phyloP scores from a whole-genome alignment of 2,888 invertebrate species.

The Cephus nigrinus region DNA sequence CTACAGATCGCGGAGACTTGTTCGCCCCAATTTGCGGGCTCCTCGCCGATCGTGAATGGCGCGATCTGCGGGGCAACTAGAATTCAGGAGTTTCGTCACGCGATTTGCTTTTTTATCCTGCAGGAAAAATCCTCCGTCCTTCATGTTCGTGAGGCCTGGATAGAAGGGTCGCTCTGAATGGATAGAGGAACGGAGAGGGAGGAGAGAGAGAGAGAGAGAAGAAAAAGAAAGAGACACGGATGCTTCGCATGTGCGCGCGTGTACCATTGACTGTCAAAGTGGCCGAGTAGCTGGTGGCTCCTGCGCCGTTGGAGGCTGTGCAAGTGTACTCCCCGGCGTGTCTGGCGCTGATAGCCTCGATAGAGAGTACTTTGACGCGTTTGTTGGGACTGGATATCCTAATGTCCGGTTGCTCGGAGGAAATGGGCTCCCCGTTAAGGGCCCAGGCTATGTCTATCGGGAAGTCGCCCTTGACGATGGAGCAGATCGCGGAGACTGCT shows the following conservation, averaged over 20 bases:
- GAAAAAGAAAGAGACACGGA: too few species aligned
- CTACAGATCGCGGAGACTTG: constrained; percentile 80
- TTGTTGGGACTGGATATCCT: constrained; percentile 62
- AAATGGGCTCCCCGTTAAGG: constrained; percentile 73
- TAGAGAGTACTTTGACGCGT: constrained; percentile 70
- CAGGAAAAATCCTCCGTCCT: too few species aligned
- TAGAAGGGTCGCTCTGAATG: too few species aligned
- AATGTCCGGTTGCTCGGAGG: constrained; percentile 44
- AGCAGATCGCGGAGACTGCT: constrained; percentile 76
- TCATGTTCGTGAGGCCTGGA: too few species aligned
- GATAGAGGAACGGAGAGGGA: too few species aligned
- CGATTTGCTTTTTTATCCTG: too few species aligned
- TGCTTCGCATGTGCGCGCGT: background rate
- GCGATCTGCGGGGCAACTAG: constrained; percentile 78
- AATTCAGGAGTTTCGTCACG: constrained; percentile 22
- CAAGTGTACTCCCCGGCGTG: constrained; percentile 82
- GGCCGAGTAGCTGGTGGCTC: constrained; percentile 73
- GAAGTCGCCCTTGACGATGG: constrained; percentile 79
- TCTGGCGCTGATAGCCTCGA: constrained; percentile 74
- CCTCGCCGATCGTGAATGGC: constrained; percentile 76
- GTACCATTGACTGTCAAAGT: constrained; percentile 76
- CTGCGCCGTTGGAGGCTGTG: constrained; percentile 77
- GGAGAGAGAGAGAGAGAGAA: too few species aligned
- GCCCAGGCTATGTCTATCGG: constrained; percentile 82
- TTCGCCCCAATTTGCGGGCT: constrained; percentile 81